phyloP scores from a whole-genome alignment of 2,888 invertebrate genomes.

The Rhodophaea formosa region DNA sequence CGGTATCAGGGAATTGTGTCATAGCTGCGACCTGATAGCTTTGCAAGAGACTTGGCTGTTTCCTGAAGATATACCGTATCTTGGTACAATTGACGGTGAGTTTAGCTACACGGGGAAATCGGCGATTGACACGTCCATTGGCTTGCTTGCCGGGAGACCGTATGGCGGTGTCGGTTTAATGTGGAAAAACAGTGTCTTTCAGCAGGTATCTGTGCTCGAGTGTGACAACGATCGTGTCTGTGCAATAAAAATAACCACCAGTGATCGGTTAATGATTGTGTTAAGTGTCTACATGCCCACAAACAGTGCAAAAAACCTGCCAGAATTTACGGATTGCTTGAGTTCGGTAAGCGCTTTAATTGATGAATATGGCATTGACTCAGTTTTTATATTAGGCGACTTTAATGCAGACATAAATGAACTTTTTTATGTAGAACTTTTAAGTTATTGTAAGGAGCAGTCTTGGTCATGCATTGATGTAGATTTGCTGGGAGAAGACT shows the following conservation, averaged over 20 bases:
- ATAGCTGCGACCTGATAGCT: too few species aligned
- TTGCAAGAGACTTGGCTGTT: too few species aligned
- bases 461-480: neutral
- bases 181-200: too few species aligned
- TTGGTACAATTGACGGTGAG: too few species aligned
- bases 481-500: neutral
- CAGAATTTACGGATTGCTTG: neutral
- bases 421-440: conserved; percentile 19
- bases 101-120: too few species aligned
- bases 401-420: conserved; percentile 8
- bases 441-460: neutral
- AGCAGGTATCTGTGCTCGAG: too few species aligned
- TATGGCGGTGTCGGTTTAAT: too few species aligned
- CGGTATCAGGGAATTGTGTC: too few species aligned
- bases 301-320: neutral
- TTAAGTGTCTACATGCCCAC: conserved; percentile 2
- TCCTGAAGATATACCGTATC: too few species aligned
- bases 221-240: too few species aligned
- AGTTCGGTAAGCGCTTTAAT: conserved; percentile 15
- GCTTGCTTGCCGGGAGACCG: too few species aligned
- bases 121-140: too few species aligned
- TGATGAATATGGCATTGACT: conserved; percentile 12
- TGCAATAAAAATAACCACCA: neutral
- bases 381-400: conserved; percentile 16
- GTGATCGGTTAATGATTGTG: neutral